Percentiles rank a stretch among this genome's conserved stretches.
Evolutionary conservation across 2,113 vertebrate species (phyloP).

Genomic region (Neofelis nebulosa): DNA sequence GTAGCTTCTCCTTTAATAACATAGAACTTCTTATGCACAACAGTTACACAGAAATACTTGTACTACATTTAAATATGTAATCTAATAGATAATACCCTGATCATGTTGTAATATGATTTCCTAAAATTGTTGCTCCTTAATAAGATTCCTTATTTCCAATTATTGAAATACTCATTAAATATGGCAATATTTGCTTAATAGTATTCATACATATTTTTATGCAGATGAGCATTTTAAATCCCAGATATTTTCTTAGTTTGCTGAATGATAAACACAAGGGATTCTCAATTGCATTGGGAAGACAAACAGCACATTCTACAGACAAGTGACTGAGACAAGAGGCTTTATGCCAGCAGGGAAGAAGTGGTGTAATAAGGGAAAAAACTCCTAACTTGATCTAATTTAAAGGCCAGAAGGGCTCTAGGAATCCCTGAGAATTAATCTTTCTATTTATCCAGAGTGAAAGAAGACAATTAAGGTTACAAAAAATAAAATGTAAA

Average conservation of each 20-base stretch:
- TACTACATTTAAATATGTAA: constrained; percentile 28
- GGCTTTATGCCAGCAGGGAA: constrained; percentile 71
- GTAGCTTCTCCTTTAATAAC: not conserved
- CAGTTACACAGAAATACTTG: not conserved
- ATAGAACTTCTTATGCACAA: not conserved
- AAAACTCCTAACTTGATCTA: constrained; percentile 75
- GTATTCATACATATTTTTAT: constrained; percentile 63
- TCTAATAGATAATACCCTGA: not conserved
- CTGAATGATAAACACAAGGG: constrained; percentile 66
- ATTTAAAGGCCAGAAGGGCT: constrained; percentile 77
- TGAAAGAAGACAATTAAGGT: constrained; percentile 79
- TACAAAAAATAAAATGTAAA: constrained; percentile 77
- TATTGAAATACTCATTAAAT: constrained; percentile 72
- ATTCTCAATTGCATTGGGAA: constrained; percentile 80
- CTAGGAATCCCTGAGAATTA: constrained; percentile 77
- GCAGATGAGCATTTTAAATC: constrained; percentile 62
- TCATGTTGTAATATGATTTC: not conserved
- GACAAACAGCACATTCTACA: constrained; percentile 59
- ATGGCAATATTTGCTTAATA: constrained; percentile 51
- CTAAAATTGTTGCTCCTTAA: constrained; percentile 26
- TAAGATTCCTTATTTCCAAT: constrained; percentile 60
- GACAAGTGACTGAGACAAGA: constrained; percentile 78
- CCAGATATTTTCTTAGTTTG: constrained; percentile 46
- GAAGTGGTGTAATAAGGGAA: constrained; percentile 70
- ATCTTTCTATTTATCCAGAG: constrained; percentile 81